Base-by-base conservation (phyloP, 37 sponge, comb jelly and placozoan species). In the Petrosia ficiformis region DNA sequence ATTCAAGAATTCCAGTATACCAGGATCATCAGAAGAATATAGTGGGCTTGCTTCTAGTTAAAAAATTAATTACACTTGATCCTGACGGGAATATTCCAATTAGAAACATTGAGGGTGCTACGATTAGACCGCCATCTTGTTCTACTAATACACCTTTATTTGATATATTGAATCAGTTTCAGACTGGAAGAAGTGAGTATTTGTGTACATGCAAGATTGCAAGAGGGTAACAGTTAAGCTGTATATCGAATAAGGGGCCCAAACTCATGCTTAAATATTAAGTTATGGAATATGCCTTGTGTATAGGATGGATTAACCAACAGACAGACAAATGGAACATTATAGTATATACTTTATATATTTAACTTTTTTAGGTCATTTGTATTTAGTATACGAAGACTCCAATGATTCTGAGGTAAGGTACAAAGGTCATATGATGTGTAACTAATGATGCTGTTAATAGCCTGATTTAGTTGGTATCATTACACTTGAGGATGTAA, bases 401-500 rank as follows among this genome's bases (percentile, higher is more conserved):
- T n/a, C n/a, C n/a, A n/a, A n/a, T n/a, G n/a, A n/a, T n/a, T n/a
- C n/a, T n/a, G n/a, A n/a, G n/a, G n/a, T n/a, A n/a, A n/a, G n/a
- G n/a, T n/a, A n/a, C n/a, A n/a, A n/a, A n/a, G n/a, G n/a, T n/a
- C n/a, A n/a, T n/a, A n/a, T n/a, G n/a, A n/a, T n/a, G n/a, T n/a
- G n/a, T n/a, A n/a, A n/a, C n/a, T n/a, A n/a, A n/a, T n/a, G n/a
- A n/a, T n/a, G n/a, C n/a, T 14, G 14, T 61, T 40, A 26, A 40
- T 69, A 86, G 86, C 59, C 68, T 3, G 42, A 73, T 32, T 59
- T 93, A 44, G 60, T 85, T 22, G 93, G 93, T 26, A 81, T 93
- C 65, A 84, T 93, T 36, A 93, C 93, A 14, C 36, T 93, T 54
- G 93, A 95, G 63, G 95, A 95, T 44, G 89, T 90, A 8, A 95